Percentiles rank a stretch among this genome's conserved stretches.
phyloP scores from a whole-genome alignment of 2,888 invertebrate species.

The Nephrotoma flavescens region DNA sequence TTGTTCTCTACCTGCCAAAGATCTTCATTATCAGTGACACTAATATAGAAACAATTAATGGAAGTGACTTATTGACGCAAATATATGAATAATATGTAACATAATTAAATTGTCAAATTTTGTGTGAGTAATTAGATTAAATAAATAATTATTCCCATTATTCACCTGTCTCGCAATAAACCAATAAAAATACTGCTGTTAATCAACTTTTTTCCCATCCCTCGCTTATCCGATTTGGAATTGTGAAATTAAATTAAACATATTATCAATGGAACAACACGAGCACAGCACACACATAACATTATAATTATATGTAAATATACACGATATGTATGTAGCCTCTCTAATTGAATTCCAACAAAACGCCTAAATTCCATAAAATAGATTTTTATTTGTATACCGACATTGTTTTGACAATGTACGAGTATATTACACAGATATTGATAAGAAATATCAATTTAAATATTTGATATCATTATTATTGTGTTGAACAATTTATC shows the following conservation, averaged over 20 bases:
- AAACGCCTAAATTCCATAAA: background rate
- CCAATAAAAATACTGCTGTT: background rate
- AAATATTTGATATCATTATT: background rate
- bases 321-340: background rate
- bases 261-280: background rate
- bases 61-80: background rate
- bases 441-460: background rate
- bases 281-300: background rate
- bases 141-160: background rate
- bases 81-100: background rate
- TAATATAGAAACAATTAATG: background rate
- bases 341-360: background rate
- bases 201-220: background rate
- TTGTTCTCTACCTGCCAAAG: too few relatives aligned
- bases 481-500: background rate
- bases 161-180: background rate
- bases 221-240: background rate
- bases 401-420: background rate
- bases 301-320: background rate
- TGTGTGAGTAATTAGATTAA: background rate
- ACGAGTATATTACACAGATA: background rate
- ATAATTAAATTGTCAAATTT: background rate
- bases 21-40: background rate
- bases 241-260: background rate
- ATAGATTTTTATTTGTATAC: background rate